Conservation (phyloP, 1,140 invertebrate species). For the Scaptomyza hsui region DNA sequence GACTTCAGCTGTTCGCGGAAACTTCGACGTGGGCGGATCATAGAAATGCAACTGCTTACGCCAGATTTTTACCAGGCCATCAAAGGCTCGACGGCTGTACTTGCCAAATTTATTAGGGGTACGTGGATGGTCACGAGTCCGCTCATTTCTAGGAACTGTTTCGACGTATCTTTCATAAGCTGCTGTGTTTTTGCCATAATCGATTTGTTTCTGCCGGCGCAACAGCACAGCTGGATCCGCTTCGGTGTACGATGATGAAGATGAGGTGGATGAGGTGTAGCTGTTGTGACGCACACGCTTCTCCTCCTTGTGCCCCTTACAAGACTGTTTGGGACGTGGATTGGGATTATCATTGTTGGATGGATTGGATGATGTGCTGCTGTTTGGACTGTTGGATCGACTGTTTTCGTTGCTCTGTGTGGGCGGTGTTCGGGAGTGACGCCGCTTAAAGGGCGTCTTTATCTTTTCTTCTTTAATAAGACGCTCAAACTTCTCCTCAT, state of each 20-base stretch:
- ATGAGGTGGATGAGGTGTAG: constrained; percentile 69
- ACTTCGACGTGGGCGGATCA: constrained; percentile 86
- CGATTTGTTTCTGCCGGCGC: constrained; percentile 95
- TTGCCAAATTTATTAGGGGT: constrained; percentile 94
- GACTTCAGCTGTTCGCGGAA: not conserved
- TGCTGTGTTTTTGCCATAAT: constrained; percentile 96
- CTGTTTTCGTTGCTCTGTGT: constrained; percentile 58
- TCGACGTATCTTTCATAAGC: constrained; percentile 93
- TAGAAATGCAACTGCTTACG: constrained; percentile 92
- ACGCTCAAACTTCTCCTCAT: constrained; percentile 81
- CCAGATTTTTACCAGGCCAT: constrained; percentile 94
- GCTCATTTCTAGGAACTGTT: constrained; percentile 86
- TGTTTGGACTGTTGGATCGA: constrained; percentile 74
- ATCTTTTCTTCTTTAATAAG: constrained; percentile 81
- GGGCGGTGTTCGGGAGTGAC: constrained; percentile 72
- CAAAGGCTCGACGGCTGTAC: constrained; percentile 95
- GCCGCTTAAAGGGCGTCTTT: constrained; percentile 82
- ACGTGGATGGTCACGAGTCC: constrained; percentile 90
- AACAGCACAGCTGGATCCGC: constrained; percentile 89
- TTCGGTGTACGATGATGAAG: constrained; percentile 86
- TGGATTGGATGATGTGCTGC: constrained; percentile 47
- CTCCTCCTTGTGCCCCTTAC: constrained; percentile 60
- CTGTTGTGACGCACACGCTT: constrained; percentile 72
- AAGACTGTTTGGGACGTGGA: constrained; percentile 1
- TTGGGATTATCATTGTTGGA: constrained; percentile 27